Evolutionary conservation across 2,113 vertebrate species (phyloP), one percentile per base, ranked within the genome.

Genomic region (Suricata suricatta): DNA sequence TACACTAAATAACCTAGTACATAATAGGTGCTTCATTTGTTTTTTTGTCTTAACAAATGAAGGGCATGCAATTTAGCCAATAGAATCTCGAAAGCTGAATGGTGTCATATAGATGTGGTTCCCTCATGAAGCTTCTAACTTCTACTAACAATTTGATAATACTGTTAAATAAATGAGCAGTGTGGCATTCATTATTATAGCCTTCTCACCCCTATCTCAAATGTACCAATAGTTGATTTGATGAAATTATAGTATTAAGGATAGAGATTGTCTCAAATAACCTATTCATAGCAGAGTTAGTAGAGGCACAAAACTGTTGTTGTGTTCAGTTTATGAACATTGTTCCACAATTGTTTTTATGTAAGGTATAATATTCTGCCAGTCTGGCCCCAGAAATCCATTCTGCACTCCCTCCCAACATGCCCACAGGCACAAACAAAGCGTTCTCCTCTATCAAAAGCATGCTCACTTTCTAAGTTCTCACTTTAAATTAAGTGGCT

Each of bases 231-330:
- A 63, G 11, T 82, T 81, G 44, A 81, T 68, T 95, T 91, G 64
- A 69, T 64, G 57, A 12, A 92, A 81, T 84, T 69, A 79, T 11
- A 63, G 21, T n/a, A 95, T 15, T 29, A 33, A 90, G 17, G 50
- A n/a, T 21, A 89, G 52, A 60, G 31, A 64, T 94, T 71, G n/a
- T 81, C 33, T 90, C 81, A 96, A 81, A 90, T 83, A 95, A 63
- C 23, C 72, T 90, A 33, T 47, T 80, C 60, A 63, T 21, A 96
- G 15, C 21, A 81, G 12, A 41, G 16, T 81, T 90, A 90, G 41
- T n/a, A 57, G 29, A 81, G 82, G 35, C 41, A 82, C 57, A 96
- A 69, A 94, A 88, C 5, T 25, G 41, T 38, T 50, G 7, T 41
- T 71, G 25, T 66, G 8, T 93, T 87, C 50, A 21, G 5, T 84